A percentile compares a stretch with the other conserved stretches of the same genome.
These are phyloP conservation scores for Phylloscopus whistleri DNA, from an alignment of 2,113 vertebrate species.

Conservation along the genomic window DNA sequence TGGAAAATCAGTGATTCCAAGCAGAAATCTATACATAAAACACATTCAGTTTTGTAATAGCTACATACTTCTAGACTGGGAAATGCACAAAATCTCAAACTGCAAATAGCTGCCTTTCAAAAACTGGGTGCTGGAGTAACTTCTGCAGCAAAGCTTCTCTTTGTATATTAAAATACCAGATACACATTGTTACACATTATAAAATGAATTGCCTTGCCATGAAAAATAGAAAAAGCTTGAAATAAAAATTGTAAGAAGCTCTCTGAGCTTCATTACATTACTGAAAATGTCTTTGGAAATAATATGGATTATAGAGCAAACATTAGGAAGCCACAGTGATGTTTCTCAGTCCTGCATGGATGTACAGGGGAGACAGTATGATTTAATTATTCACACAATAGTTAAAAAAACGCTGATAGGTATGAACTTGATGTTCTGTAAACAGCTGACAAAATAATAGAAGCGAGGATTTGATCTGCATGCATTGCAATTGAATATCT, in stretches of 20 bases:
- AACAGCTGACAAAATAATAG: background rate
- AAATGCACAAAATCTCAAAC: background rate
- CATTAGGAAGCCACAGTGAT: accelerated
- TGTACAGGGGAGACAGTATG: background rate
- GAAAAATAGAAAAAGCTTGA: background rate
- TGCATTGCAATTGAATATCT: background rate
- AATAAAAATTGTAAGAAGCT: background rate
- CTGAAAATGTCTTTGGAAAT: background rate
- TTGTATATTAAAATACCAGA: background rate
- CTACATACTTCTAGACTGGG: background rate
- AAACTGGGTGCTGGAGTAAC: background rate
- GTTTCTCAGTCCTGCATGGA: background rate
- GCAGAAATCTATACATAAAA: background rate
- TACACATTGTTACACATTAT: background rate
- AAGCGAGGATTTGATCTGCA: background rate
- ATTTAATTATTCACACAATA: background rate
- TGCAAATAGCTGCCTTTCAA: background rate
- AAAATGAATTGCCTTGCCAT: background rate
- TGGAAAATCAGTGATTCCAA: background rate
- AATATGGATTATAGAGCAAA: background rate
- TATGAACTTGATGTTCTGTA: background rate
- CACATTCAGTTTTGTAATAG: background rate
- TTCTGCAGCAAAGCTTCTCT: background rate
- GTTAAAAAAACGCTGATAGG: background rate
- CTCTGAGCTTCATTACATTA: background rate